Evolutionary conservation across 2,797 vertebrate genomes (phyloP), one percentile per base, ranked within the genome.

Genomic region (Brachyalestes nurse): DNA sequence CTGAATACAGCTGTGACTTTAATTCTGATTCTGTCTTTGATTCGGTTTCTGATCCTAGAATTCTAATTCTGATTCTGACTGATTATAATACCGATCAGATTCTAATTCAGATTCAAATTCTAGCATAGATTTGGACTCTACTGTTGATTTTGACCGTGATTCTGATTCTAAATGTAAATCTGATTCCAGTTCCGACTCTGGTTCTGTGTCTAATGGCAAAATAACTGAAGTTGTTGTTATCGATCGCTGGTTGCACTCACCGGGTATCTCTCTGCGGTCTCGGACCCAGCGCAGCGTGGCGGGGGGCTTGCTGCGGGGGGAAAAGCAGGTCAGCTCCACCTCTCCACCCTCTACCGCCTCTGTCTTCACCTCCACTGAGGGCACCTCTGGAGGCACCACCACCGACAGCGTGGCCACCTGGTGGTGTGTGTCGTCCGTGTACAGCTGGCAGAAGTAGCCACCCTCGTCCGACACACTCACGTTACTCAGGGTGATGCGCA

Each of bases 401-500:
- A 94, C 92, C 0, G 92, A 92, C 65, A 97, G 95, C 0, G 95
- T 96, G 19, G 97, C 96, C 83, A 97, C 96, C 93, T 97, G 96
- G 91, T 98, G 97, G 90, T 97, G 96, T 0, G 97, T 97, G 84
- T 93, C 92, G 6, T 97, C 96, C 0, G 96, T 96, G 91, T 97
- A 98, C 57, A 98, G 95, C 93, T 97, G 97, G 90, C 97, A 98
- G 92, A 96, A 97, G 91, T 97, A 98, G 66, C 96, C 96, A 0
- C 96, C 97, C 86, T 98, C 97, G 2, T 98, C 97, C 0, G 89
- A 92, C 81, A 98, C 93, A 16, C 96, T 96, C 81, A 96, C 96
- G 45, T 97, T 95, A 64, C 94, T 94, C 82, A 98, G 90, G 0
- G 92, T 88, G 84, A 98, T 97, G 84, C 95, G 94, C 79, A 98